Conservation (phyloP, 2,113 vertebrate genomes). For the Gallinago media region DNA sequence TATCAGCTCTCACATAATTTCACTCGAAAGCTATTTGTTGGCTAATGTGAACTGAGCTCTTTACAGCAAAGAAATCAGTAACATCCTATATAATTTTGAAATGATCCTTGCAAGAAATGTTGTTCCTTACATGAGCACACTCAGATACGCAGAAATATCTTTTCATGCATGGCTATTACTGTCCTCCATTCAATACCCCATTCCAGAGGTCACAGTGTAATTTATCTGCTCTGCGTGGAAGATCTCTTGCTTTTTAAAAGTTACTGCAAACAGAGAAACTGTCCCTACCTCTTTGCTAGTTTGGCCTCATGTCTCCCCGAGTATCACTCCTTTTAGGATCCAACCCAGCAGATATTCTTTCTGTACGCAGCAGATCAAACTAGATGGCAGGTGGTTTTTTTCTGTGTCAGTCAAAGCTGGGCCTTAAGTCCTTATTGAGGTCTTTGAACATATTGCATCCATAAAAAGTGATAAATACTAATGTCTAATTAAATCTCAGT, state of each 20-base stretch:
- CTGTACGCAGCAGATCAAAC: neutral
- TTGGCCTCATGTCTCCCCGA: neutral
- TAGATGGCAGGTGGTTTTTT: neutral
- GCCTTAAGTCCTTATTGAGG: neutral
- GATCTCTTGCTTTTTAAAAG: neutral
- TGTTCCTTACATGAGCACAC: neutral
- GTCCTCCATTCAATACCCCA: neutral
- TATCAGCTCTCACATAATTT: neutral
- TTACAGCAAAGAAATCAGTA: neutral
- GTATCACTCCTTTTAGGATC: neutral
- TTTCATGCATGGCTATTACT: neutral
- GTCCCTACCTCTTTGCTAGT: neutral
- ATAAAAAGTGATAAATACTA: neutral
- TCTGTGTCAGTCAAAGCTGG: neutral
- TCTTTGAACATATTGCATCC: neutral
- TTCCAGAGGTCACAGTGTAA: neutral
- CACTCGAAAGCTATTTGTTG: neutral
- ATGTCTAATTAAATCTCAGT: neutral
- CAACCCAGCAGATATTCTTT: neutral
- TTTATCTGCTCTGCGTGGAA: neutral
- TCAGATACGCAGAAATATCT: neutral
- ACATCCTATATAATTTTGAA: neutral
- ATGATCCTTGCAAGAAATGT: neutral
- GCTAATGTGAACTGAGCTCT: neutral
- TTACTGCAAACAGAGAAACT: neutral